Base-by-base conservation (phyloP, 2,113 vertebrate species). In the Xiphophorus hellerii region DNA sequence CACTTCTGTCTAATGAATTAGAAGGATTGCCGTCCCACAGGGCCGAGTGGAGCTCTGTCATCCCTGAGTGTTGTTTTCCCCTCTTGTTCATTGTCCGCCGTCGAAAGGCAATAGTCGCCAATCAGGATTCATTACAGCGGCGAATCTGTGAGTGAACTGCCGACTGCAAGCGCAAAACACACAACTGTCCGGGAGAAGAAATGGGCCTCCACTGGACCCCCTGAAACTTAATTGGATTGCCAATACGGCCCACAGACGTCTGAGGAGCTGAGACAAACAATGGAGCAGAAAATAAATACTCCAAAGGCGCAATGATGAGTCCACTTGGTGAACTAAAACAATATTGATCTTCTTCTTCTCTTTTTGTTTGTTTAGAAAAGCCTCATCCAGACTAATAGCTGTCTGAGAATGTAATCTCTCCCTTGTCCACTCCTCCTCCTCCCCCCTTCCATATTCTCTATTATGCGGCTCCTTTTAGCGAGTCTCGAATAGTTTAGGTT, bases 311-410 rank as follows among this genome's bases (percentile, higher is more conserved):
- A 77, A 87, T 92, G 89, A 90, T 85, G 88, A 85, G 86, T 89
- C 84, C 84, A 85, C 87, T 90, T 91, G 82, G 88, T 91, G 92
- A 93, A 93, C 93, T 92, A 92, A 94, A 90, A 87, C 88, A 92
- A 85, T 95, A 94, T 94, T 94, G 95, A 95, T 94, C 87, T 73
- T 87, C 90, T 81, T 90, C 90, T 92, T 74, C 54, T 67, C 64
- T 79, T 35, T 76, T 91, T 93, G 90, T 95, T 94, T 95, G 93
- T 95, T 94, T 94, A 93, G 93, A 94, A 92, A 90, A 94, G 92
- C 91, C 89, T 94, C 92, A 94, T 94, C 94, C 91, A 85, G 72
- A 88, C 92, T 95, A 95, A 94, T 94, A 93, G 93, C 93, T 92
- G 93, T 92, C 93, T 94, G 82, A 92, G 87, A 91, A 86, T 88